phyloP scores from a whole-genome alignment of 2,888 invertebrate species.

The Idaea aversata region DNA sequence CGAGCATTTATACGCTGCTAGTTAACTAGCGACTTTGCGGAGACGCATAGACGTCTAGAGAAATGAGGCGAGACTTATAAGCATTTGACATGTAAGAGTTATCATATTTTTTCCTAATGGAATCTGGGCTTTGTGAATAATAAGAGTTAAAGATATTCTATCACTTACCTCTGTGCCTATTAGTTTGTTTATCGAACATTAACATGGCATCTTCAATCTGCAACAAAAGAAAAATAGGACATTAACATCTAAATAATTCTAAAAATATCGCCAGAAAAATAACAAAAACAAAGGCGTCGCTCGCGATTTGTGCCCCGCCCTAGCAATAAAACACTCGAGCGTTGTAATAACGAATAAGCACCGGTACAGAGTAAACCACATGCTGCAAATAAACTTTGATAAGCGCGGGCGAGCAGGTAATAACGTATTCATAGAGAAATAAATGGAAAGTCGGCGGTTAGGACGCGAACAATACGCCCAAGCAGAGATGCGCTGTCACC shows the following conservation, averaged over 20 bases:
- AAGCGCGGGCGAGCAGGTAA: constrained; percentile 80
- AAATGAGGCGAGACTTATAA: constrained; percentile 67
- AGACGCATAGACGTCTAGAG: constrained; percentile 60
- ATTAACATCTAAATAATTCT: constrained; percentile 59
- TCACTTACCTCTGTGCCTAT: constrained; percentile 98
- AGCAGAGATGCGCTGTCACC: constrained; percentile 72
- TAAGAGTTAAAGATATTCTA: constrained; percentile 20
- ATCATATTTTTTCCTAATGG: not conserved
- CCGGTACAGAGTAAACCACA: constrained; percentile 79
- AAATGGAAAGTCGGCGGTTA: constrained; percentile 80
- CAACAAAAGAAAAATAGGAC: constrained; percentile 78
- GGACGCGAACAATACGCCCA: constrained; percentile 75
- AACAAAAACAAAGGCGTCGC: constrained; percentile 72
- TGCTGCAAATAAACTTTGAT: constrained; percentile 81
- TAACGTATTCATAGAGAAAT: constrained; percentile 82
- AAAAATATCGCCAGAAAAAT: constrained; percentile 60
- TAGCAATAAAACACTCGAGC: constrained; percentile 78
- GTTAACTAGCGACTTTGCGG: constrained; percentile 65
- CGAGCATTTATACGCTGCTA: constrained; percentile 66
- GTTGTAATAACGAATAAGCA: constrained; percentile 80
- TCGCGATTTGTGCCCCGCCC: constrained; percentile 74
- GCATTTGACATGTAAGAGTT: constrained; percentile 53
- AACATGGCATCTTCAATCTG: constrained; percentile 99
- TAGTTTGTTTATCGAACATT: constrained; percentile 99
- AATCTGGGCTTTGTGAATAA: not conserved